Evolutionary conservation across 2,888 invertebrate genomes (phyloP), one percentile per base, ranked within the genome.

Genomic region (Elegia similella): DNA sequence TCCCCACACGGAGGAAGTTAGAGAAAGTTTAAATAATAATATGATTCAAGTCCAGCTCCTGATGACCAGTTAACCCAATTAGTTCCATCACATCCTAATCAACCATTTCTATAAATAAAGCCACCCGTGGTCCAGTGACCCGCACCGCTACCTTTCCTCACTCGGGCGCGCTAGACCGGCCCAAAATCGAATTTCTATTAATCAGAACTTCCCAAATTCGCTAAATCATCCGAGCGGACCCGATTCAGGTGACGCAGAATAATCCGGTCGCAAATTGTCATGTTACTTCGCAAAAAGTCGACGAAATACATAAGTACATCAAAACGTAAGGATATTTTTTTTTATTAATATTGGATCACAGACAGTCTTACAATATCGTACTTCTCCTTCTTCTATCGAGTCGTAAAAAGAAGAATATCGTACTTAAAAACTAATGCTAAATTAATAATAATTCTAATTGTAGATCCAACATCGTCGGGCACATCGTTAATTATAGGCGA

Each of bases 171-270:
- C n/a, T 29, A 23, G 7, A 46, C 52, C 15, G 34, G 30, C 61
- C 23, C 52, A 58, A 64, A 75, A 76, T 76, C 72, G 70, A 69
- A 74, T 76, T 73, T 74, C 71, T 75, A 76, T 74, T 76, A 78
- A 79, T 74, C 71, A 76, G 55, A 71, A 76, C 71, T 76, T 78
- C 70, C 68, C 63, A 67, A 62, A 67, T 61, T 60, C 61, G 64
- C 53, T 69, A 70, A 73, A 72, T 76, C 73, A 76, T 70, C 67
- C 72, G 64, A 62, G 64, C 67, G 61, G 59, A 64, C 64, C 67
- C 67, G 64, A 64, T 65, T 62, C 62, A 16, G 38, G 38, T 17
- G 17, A 38, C 12, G 34, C 38, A 38, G 38, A n/a, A 38, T 38
- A n/a, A 12, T 7, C n/a, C 1, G 12, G 0, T 12, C n/a, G 38